A percentile compares a stretch with the other conserved stretches of the same genome.
phyloP scores from a whole-genome alignment of 1,140 invertebrate species.

The Bicyclus anynana region DNA sequence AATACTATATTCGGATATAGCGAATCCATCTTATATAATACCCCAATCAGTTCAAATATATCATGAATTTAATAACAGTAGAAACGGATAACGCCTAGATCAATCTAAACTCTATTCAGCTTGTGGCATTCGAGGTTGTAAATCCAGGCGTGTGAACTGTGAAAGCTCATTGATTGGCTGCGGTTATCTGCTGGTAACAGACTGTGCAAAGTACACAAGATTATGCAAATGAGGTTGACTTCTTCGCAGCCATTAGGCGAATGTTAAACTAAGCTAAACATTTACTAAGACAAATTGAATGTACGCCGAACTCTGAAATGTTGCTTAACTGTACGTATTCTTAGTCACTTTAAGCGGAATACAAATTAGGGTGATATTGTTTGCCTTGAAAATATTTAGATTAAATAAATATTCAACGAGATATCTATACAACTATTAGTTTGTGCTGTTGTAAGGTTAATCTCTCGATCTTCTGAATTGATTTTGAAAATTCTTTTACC shows the following conservation, averaged over 20 bases:
- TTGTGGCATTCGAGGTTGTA: background rate
- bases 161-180: background rate
- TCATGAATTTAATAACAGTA: too few species aligned
- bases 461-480: too few species aligned
- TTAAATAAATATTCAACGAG: too few species aligned
- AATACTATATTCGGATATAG: too few species aligned
- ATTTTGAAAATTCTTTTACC: too few species aligned
- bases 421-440: too few species aligned
- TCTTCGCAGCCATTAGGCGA: background rate
- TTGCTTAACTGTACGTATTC: background rate
- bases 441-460: too few species aligned
- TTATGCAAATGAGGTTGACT: constrained; percentile 2
- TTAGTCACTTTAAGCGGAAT: background rate
- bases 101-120: background rate
- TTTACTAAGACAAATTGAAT: background rate
- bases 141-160: background rate
- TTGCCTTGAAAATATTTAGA: background rate
- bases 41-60: too few species aligned
- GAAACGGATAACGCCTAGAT: background rate
- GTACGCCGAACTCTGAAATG: background rate
- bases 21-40: too few species aligned
- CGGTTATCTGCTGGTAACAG: constrained; percentile 3
- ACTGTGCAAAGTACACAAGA: background rate
- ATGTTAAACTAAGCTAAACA: background rate
- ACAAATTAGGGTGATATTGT: background rate